Percentiles rank a stretch among this genome's conserved stretches.
These are phyloP conservation scores for Luehdorfia chinensis DNA, from an alignment of 1,140 invertebrate species.

Conservation along the genomic window DNA sequence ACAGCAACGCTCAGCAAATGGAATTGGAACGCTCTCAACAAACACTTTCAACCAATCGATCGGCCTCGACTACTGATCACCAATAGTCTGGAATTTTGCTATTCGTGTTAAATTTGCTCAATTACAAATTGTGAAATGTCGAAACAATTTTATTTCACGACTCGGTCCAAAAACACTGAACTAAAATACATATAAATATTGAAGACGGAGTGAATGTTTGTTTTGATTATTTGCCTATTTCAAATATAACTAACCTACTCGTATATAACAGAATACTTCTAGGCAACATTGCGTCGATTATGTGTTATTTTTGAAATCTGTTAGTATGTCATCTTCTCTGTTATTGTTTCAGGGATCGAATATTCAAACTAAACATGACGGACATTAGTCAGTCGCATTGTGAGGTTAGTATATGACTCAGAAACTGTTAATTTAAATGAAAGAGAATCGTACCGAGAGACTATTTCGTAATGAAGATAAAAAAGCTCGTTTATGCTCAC, in stretches of 20 bases:
- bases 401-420: slow-evolving; percentile 78
- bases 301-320: slow-evolving; percentile 12
- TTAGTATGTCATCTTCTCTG: slow-evolving; percentile 20
- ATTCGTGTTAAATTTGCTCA: slow-evolving; percentile 10
- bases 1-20: slow-evolving; percentile 10
- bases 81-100: slow-evolving; percentile 11
- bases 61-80: slow-evolving; percentile 16
- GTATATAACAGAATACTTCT: too few relatives aligned
- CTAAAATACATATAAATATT: too few relatives aligned
- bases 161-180: too few relatives aligned
- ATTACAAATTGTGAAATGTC: slow-evolving; percentile 2
- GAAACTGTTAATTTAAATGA: slow-evolving; percentile 10
- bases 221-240: too few relatives aligned
- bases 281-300: too few relatives aligned
- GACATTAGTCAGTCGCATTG: slow-evolving; percentile 85
- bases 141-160: too few relatives aligned
- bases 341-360: slow-evolving; percentile 82
- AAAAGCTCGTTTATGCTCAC: slow-evolving; percentile 29
- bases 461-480: slow-evolving; percentile 29
- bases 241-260: too few relatives aligned
- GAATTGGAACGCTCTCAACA: slow-evolving; percentile 19
- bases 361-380: slow-evolving; percentile 83
- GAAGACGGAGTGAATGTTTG: too few relatives aligned
- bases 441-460: slow-evolving; percentile 13
- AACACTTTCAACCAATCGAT: slow-evolving; percentile 18